Evolutionary conservation across 2,888 invertebrate genomes (phyloP).

Genomic region (Eupithecia centaureata): DNA sequence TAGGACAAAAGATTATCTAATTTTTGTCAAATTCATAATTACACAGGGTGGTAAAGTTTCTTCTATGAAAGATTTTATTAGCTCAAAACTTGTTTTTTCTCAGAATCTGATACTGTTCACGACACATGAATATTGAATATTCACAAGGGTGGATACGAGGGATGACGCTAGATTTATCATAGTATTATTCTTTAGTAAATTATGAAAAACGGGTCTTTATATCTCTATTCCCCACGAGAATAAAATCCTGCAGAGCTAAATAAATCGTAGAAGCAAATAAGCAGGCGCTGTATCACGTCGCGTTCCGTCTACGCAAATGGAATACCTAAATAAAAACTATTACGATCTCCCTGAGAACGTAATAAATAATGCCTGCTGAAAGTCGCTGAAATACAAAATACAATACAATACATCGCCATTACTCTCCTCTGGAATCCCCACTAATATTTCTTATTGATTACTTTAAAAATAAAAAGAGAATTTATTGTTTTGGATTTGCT

Average conservation of each 20-base stretch:
- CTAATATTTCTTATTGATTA: too few relatives aligned
- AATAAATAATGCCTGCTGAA: slow-evolving; percentile 14
- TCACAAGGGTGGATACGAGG: too few relatives aligned
- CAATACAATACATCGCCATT: background rate
- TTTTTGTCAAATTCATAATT: too few relatives aligned
- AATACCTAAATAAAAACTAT: slow-evolving; percentile 21
- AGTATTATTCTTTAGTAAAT: background rate
- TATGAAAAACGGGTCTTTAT: background rate
- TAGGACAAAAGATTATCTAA: too few relatives aligned
- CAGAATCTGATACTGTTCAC: too few relatives aligned
- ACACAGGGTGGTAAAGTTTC: too few relatives aligned
- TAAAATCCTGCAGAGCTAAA: background rate
- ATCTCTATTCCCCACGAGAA: background rate
- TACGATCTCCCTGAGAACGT: slow-evolving; percentile 3
- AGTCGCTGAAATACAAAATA: background rate
- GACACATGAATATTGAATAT: too few relatives aligned
- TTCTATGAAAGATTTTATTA: too few relatives aligned
- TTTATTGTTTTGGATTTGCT: too few relatives aligned
- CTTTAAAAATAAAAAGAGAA: too few relatives aligned
- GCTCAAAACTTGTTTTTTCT: too few relatives aligned
- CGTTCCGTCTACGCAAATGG: slow-evolving; percentile 12
- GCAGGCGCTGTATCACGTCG: background rate
- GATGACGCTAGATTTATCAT: too few relatives aligned
- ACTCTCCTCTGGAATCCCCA: background rate
- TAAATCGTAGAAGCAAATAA: background rate